Percentiles rank a stretch among this genome's conserved stretches.
Conservation (phyloP, 2,113 vertebrate genomes). For the Rhinoptilus africanus region DNA sequence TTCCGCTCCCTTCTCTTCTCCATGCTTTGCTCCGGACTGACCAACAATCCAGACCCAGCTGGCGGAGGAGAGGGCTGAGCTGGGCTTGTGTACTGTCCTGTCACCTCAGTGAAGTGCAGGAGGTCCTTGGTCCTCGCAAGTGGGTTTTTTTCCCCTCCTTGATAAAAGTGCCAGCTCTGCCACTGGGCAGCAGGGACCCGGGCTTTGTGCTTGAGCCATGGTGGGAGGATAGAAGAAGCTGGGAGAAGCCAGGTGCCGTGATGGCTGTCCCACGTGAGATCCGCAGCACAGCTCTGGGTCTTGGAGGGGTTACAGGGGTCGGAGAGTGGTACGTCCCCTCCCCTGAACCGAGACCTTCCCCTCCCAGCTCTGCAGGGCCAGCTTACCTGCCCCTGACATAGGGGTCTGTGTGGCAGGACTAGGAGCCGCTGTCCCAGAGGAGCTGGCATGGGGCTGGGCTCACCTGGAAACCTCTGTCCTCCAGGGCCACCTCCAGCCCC, state of each 20-base stretch:
- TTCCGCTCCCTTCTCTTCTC: neutral
- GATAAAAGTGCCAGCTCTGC: neutral
- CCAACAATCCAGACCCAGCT: accelerated
- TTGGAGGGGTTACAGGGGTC: neutral
- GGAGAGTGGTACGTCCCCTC: neutral
- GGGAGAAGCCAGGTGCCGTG: neutral
- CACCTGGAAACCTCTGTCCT: neutral
- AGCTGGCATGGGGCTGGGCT: neutral
- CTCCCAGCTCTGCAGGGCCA: neutral
- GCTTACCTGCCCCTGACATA: neutral
- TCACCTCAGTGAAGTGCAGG: accelerated
- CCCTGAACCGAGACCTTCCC: neutral
- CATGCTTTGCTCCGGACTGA: neutral
- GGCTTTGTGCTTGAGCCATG: accelerated
- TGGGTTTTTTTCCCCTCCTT: accelerated
- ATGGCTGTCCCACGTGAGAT: accelerated
- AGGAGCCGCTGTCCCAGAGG: neutral
- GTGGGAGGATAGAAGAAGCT: neutral
- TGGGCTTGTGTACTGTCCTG: accelerated
- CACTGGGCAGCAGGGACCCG: accelerated
- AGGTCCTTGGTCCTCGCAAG: neutral
- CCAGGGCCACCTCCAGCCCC: neutral
- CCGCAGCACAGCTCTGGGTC: neutral
- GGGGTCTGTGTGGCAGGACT: neutral
- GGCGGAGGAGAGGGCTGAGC: neutral